phyloP scores from a whole-genome alignment of 2,113 vertebrate genomes.

The Solea solea region DNA sequence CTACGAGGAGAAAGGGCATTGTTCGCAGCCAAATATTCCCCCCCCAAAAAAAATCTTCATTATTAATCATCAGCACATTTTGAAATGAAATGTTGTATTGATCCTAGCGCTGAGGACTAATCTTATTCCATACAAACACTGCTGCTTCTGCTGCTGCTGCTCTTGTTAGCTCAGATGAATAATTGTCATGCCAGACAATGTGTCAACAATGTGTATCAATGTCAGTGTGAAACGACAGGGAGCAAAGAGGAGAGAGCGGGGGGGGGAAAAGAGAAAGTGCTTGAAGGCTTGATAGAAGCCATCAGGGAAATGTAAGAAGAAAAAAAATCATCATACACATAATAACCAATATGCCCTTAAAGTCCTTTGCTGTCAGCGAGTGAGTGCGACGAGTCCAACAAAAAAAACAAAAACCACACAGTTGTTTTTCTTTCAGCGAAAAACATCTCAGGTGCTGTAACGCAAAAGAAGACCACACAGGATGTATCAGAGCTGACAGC shows the following conservation, averaged over 20 bases:
- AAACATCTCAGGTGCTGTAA: slow-evolving; percentile 58
- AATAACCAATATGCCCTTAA: slow-evolving; percentile 53
- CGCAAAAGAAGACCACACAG: slow-evolving; percentile 40
- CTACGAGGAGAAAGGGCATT: background rate
- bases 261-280: slow-evolving; percentile 10
- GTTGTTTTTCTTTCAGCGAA: slow-evolving; percentile 47
- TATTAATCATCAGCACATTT: slow-evolving; percentile 28
- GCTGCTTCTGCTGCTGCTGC: background rate
- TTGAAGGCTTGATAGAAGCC: slow-evolving; percentile 34
- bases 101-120: slow-evolving; percentile 16
- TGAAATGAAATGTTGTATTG: slow-evolving; percentile 37
- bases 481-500: slow-evolving; percentile 71
- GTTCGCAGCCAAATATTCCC: background rate
- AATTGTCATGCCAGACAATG: slow-evolving; percentile 44
- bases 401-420: slow-evolving; percentile 37
- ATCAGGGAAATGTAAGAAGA: slow-evolving; percentile 46
- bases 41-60: slow-evolving; percentile 7
- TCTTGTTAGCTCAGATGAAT: slow-evolving; percentile 30
- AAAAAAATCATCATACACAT: slow-evolving; percentile 15
- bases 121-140: slow-evolving; percentile 8
- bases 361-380: slow-evolving; percentile 68
- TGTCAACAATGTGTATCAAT: slow-evolving; percentile 30
- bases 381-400: slow-evolving; percentile 24
- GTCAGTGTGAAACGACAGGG: slow-evolving; percentile 31
- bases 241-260: background rate